Base-by-base conservation (phyloP, 2,888 invertebrate species). In the Dryococelus australis region DNA sequence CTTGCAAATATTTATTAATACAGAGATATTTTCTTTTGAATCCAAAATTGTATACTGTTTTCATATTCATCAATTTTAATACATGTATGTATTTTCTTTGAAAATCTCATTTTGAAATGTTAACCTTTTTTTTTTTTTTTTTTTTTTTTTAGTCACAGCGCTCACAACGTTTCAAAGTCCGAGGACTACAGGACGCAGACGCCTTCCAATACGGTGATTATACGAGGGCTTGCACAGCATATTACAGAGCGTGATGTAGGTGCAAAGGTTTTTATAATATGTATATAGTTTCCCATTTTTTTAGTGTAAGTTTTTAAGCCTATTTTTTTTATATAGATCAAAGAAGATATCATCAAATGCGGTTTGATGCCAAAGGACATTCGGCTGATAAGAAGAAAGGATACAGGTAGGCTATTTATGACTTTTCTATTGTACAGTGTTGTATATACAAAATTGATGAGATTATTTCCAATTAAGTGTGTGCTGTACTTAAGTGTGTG, bases 281-380 rank as follows among this genome's bases (percentile, higher is more conserved):
- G 89, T 89, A 89, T 89, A 87, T 51, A 3, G 51, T 20, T 51
- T 51, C 51, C 35, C 35, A 13, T 47, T 2, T 47, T 47, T 6
- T 47, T 2, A 16, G 47, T 47, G 1, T 1, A 47, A 47, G 16
- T n/a, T 16, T 24, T n/a, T n/a, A 65, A 10, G 20, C 8, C 8
- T 0, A 24, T 65, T n/a, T 8, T 20, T 10, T 65, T 90, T 90
- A 93, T 93, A 88, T 92, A 97, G 96, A 96, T 97, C 90, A 94
- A 96, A 90, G 95, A 96, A 91, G 96, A 96, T 91, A 94, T 97
- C 90, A 94, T 96, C 90, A 94, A 95, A 91, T 95, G 95, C 92
- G 96, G 96, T 89, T 93, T 97, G 89, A 95, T 95, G 92, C 95
- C 97, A 3, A 95, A 96, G 92, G 97, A 97, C 91, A 96, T 97